phyloP scores from a whole-genome alignment of 2,797 vertebrate genomes.

The Clarias pachynema region DNA sequence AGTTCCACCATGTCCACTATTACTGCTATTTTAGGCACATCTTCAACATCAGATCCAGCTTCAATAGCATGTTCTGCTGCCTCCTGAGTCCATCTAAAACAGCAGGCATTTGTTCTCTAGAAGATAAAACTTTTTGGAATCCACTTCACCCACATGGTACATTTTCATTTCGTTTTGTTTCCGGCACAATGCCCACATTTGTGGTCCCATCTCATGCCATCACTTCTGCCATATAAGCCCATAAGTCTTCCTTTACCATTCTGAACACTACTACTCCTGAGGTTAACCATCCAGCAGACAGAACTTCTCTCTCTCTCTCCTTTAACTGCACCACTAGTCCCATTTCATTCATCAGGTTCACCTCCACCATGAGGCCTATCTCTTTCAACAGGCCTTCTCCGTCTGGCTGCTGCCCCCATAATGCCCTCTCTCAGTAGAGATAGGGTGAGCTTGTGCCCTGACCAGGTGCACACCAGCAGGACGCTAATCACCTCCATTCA shows the following conservation, averaged over 20 bases:
- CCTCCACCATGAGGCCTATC: constrained; percentile 28
- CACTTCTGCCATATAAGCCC: background rate
- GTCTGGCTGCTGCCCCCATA: constrained; percentile 16
- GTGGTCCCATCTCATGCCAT: background rate
- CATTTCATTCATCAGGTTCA: constrained; percentile 33
- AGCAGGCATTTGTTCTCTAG: background rate
- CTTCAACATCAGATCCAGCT: background rate
- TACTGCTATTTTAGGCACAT: background rate
- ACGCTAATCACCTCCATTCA: constrained; percentile 74
- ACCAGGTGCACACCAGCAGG: constrained; percentile 76
- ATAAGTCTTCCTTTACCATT: background rate
- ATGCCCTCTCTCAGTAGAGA: constrained; percentile 25
- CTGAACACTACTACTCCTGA: constrained; percentile 4
- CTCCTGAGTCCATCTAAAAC: background rate
- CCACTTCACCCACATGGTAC: background rate
- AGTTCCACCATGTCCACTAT: background rate
- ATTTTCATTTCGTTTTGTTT: background rate
- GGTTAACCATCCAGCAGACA: constrained; percentile 24
- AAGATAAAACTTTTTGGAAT: background rate
- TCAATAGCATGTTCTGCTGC: background rate
- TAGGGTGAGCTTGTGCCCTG: constrained; percentile 53
- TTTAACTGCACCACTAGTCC: constrained; percentile 16
- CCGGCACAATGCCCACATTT: background rate
- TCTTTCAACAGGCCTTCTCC: constrained; percentile 20
- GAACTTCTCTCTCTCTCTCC: background rate